Evolutionary conservation across 2,797 vertebrate species (phyloP), one percentile per base, ranked within the genome.

Genomic region (Esox masquinongy): DNA sequence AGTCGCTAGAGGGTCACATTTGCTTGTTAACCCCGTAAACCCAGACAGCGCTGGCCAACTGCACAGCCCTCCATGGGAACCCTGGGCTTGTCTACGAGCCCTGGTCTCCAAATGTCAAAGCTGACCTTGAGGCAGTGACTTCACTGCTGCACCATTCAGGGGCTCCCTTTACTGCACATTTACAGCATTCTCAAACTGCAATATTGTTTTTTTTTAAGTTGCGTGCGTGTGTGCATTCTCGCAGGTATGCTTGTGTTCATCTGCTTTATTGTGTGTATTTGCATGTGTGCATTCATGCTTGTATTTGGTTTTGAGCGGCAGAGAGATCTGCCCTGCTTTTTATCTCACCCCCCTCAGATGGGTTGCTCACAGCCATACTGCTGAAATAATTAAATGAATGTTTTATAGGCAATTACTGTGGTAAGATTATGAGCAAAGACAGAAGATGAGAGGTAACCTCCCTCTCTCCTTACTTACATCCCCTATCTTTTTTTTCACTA

Each of bases 341-440:
- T 59, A 68, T 77, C 74, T 75, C 77, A 78, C 76, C 64, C 76
- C 64, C 64, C 51, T 73, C 76, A 78, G 6, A 71, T 68, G 73
- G 79, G 75, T 72, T 69, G 76, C 86, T 87, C 76, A 81, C 83
- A 83, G 83, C 82, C 80, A 66, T 83, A 80, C 79, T 83, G 84
- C 83, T 80, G 79, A 79, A 86, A 88, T 87, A 88, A 88, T 88
- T 83, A 91, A 89, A 90, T 89, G 75, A 88, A 90, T 90, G 85
- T 90, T 93, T 92, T 87, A 92, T 90, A 85, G 84, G 74, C 84
- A 90, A 90, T 94, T 91, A 89, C 83, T 80, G 82, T 47, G 76
- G 79, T 68, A 80, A 80, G 81, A 90, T 75, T 72, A 76, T 83
- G 79, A 83, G 74, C 71, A 83, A 79, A 53, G 72, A 80, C 77